Percentiles rank a stretch among this genome's conserved stretches.
These are phyloP conservation scores for Brachyopa scutellaris DNA, from an alignment of 2,888 invertebrate genomes.

Conservation along the genomic window DNA sequence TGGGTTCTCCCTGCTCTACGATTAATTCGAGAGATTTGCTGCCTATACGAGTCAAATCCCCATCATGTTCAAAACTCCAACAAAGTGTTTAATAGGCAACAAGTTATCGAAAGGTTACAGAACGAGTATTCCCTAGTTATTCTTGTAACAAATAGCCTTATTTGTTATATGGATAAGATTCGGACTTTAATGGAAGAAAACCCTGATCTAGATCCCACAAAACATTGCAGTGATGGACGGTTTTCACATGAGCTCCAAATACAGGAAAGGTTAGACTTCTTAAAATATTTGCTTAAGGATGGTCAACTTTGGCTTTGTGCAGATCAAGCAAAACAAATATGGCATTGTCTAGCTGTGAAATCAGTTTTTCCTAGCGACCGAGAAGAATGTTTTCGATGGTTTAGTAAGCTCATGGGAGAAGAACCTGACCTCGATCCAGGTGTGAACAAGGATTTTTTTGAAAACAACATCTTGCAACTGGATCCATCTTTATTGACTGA, in stretches of 20 bases:
- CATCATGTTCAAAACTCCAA: constrained; percentile 80
- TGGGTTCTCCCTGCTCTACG: constrained; percentile 98
- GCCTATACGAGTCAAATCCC: constrained; percentile 91
- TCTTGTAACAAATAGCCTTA: constrained; percentile 95
- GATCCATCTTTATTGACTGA: constrained; percentile 96
- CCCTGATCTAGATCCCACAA: constrained; percentile 90
- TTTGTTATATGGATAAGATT: constrained; percentile 94
- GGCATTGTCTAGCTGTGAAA: constrained; percentile 97
- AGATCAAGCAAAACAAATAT: constrained; percentile 97
- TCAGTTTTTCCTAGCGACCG: constrained; percentile 96
- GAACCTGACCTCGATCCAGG: constrained; percentile 98
- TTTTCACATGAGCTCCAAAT: constrained; percentile 97
- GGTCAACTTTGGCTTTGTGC: constrained; percentile 98
- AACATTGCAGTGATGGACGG: constrained; percentile 91
- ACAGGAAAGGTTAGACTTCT: constrained; percentile 95
- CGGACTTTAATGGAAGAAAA: constrained; percentile 83
- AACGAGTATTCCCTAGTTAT: constrained; percentile 96
- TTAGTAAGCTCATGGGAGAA: constrained; percentile 97
- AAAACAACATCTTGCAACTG: constrained; percentile 94
- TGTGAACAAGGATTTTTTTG: constrained; percentile 97
- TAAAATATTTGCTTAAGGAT: constrained; percentile 95
- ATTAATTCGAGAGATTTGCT: constrained; percentile 97
- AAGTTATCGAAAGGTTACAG: constrained; percentile 95
- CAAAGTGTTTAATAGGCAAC: constrained; percentile 84
- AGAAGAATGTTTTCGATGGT: constrained; percentile 99